phyloP scores from a whole-genome alignment of 1,140 invertebrate genomes.

The Drosophila paulistorum region DNA sequence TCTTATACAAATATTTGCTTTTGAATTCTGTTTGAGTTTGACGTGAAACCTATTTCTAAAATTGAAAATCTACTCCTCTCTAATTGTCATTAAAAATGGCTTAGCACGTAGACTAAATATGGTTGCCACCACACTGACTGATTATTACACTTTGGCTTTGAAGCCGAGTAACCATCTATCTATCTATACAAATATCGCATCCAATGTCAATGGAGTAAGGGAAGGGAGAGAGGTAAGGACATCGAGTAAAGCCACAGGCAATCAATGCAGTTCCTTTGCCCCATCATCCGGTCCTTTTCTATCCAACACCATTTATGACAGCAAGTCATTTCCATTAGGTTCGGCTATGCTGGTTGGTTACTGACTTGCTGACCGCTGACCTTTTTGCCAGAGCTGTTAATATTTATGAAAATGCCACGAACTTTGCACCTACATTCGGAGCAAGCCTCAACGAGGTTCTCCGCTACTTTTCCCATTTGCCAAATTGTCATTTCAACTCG shows the following conservation, averaged over 20 bases:
- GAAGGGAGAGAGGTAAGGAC: conserved; percentile 2
- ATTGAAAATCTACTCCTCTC: conserved; percentile 18
- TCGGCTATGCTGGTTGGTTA: neutral
- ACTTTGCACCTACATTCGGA: conserved; percentile 40
- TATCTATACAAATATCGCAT: neutral
- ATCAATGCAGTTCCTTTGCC: conserved; percentile 44
- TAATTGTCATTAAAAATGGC: conserved; percentile 59
- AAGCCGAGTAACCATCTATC: neutral
- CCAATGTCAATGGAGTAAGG: conserved; percentile 32
- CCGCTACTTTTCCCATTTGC: conserved; percentile 38
- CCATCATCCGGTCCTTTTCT: neutral
- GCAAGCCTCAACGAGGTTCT: too few relatives aligned
- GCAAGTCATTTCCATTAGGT: conserved; percentile 54
- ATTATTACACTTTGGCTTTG: conserved; percentile 45
- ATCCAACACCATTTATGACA: conserved; percentile 14
- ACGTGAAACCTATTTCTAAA: neutral
- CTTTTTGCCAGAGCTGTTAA: conserved; percentile 54
- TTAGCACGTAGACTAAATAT: conserved; percentile 55
- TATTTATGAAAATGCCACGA: conserved; percentile 65
- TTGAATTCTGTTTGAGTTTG: too few relatives aligned
- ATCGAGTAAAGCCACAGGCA: conserved; percentile 24
- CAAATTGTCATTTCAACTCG: conserved; percentile 61
- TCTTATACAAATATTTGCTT: too few relatives aligned
- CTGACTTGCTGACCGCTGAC: conserved; percentile 29
- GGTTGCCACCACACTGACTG: conserved; percentile 43